Conservation (phyloP, 2,113 vertebrate genomes). For the Malurus melanocephalus region DNA sequence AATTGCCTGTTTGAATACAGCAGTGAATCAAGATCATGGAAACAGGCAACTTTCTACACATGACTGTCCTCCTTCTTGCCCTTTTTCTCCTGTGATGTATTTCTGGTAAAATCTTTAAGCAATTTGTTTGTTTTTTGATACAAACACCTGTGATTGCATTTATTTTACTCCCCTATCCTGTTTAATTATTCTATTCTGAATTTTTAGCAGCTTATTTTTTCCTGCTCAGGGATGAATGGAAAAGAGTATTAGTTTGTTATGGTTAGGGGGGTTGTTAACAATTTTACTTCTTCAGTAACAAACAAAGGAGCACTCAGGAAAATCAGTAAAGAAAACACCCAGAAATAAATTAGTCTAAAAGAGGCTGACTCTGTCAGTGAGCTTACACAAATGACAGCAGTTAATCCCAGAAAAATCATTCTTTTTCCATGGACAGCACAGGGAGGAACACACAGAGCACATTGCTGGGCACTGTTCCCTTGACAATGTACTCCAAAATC, state of each 20-base stretch:
- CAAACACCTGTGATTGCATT: not conserved
- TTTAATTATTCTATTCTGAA: not conserved
- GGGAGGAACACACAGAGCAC: not conserved
- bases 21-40: not conserved
- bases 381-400: not conserved
- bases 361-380: not conserved
- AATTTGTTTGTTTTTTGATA: not conserved
- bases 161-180: not conserved
- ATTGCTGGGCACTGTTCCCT: not conserved
- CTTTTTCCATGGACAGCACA: not conserved
- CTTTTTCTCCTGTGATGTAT: not conserved
- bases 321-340: not conserved
- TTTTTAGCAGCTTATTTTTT: not conserved
- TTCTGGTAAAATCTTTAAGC: not conserved
- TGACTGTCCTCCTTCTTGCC: not conserved
- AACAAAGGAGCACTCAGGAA: not conserved
- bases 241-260: not conserved
- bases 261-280: not conserved
- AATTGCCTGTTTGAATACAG: not conserved
- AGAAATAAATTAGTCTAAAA: not conserved
- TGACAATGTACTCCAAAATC: constrained; percentile 1
- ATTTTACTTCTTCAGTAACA: not conserved
- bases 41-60: not conserved
- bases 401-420: not conserved
- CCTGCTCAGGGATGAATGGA: not conserved